Percentiles rank a stretch among this genome's conserved stretches.
phyloP scores from a whole-genome alignment of 1,140 invertebrate genomes.

The Diachasma alloeum region DNA sequence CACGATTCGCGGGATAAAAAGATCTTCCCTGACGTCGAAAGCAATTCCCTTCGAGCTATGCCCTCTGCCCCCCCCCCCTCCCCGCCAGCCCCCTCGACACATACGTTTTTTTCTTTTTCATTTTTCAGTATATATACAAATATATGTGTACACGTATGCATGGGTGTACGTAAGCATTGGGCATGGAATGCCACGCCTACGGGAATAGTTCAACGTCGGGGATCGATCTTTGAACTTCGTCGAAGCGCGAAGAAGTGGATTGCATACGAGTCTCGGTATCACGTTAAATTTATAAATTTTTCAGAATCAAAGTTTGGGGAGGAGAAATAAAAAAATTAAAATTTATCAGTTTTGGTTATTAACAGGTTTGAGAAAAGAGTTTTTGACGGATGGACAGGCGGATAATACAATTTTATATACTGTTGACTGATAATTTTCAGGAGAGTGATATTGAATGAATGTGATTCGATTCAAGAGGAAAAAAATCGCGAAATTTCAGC shows the following conservation, averaged over 20 bases:
- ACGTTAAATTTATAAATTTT: conserved; percentile 5
- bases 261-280: conserved; percentile 4
- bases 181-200: conserved; percentile 22
- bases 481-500: too few species aligned
- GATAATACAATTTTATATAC: too few species aligned
- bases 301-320: not conserved
- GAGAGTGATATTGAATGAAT: too few species aligned
- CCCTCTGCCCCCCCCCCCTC: not conserved
- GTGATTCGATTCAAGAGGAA: too few species aligned
- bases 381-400: too few species aligned
- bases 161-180: conserved; percentile 8
- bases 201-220: conserved; percentile 18
- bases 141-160: not conserved
- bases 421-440: too few species aligned
- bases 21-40: conserved; percentile 30
- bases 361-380: too few species aligned
- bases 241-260: conserved; percentile 21
- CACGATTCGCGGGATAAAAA: conserved; percentile 30
- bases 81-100: not conserved
- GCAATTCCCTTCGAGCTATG: conserved; percentile 25
- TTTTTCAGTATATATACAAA: conserved; percentile 12
- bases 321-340: not conserved
- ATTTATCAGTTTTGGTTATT: not conserved
- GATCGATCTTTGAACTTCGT: conserved; percentile 16
- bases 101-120: conserved; percentile 2